phyloP scores from a whole-genome alignment of 2,797 vertebrate genomes.

The Prunella strophiata region DNA sequence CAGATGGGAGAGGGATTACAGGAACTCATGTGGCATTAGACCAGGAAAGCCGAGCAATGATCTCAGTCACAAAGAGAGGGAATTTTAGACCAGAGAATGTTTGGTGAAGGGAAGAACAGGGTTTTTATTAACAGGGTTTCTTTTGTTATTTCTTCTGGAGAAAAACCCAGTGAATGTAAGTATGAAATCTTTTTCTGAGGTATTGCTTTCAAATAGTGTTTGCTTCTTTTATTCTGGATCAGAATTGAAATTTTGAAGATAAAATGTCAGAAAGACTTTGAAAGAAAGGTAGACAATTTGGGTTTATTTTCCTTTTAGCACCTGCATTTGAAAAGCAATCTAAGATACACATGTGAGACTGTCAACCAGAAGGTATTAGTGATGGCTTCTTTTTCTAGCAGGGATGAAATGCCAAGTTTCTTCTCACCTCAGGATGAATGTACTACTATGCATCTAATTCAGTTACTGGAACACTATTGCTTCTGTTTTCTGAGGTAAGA shows the following conservation, averaged over 20 bases:
- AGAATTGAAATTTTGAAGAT: not conserved
- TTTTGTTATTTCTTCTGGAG: not conserved
- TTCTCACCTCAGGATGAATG: not conserved
- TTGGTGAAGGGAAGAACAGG: not conserved
- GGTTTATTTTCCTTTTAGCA: not conserved
- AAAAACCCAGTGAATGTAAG: not conserved
- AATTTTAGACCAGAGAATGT: not conserved
- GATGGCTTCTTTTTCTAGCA: not conserved
- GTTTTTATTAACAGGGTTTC: not conserved
- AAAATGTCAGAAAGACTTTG: not conserved
- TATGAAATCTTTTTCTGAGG: not conserved
- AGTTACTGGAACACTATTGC: not conserved
- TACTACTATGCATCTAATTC: not conserved
- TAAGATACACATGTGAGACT: not conserved
- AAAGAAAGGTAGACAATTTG: not conserved
- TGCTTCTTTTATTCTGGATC: not conserved
- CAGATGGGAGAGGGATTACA: conserved; percentile 18
- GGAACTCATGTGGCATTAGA: not conserved
- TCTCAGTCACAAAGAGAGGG: not conserved
- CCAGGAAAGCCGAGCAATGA: not conserved
- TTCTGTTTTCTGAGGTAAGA: not conserved
- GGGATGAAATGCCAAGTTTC: not conserved
- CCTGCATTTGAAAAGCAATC: not conserved
- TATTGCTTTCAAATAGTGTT: not conserved
- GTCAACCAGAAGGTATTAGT: not conserved